Evolutionary conservation across 2,113 vertebrate genomes (phyloP).

Genomic region (Tachuris rubrigastra): DNA sequence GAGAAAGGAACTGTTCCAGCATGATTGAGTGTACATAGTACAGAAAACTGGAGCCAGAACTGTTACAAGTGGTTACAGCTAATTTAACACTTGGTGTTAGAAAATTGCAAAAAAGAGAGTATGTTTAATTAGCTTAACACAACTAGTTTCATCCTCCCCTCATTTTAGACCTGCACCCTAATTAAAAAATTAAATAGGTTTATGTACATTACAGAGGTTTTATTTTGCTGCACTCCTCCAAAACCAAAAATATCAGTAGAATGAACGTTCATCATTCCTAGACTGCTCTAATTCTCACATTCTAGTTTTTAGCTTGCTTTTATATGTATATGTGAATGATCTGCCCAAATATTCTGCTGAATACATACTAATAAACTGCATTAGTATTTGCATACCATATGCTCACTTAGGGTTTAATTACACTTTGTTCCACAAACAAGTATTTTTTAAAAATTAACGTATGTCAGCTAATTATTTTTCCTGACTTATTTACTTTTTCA

Average conservation of each 20-base stretch:
- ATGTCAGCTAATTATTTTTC: slow-evolving; percentile 58
- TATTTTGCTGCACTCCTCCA: background rate
- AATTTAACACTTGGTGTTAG: slow-evolving; percentile 1
- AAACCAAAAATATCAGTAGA: slow-evolving; percentile 19
- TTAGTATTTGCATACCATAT: slow-evolving; percentile 14
- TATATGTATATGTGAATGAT: slow-evolving; percentile 38
- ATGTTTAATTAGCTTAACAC: slow-evolving; percentile 6
- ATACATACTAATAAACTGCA: background rate
- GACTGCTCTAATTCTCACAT: background rate
- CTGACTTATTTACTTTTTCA: slow-evolving; percentile 40
- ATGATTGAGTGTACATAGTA: background rate
- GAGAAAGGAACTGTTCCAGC: background rate
- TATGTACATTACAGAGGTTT: background rate
- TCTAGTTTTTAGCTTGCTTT: slow-evolving; percentile 36
- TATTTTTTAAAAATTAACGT: slow-evolving; percentile 14
- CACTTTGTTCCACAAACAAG: slow-evolving; percentile 27
- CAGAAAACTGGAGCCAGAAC: background rate
- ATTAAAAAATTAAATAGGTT: slow-evolving; percentile 9
- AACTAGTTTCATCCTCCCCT: background rate
- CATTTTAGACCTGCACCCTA: background rate
- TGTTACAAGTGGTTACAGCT: slow-evolving; percentile 14
- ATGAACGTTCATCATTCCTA: slow-evolving; percentile 1
- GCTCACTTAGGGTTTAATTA: slow-evolving; percentile 48
- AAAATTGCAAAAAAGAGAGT: background rate
- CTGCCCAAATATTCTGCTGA: slow-evolving; percentile 21